phyloP scores from a whole-genome alignment of 2,113 vertebrate genomes.

The Mirounga angustirostris region DNA sequence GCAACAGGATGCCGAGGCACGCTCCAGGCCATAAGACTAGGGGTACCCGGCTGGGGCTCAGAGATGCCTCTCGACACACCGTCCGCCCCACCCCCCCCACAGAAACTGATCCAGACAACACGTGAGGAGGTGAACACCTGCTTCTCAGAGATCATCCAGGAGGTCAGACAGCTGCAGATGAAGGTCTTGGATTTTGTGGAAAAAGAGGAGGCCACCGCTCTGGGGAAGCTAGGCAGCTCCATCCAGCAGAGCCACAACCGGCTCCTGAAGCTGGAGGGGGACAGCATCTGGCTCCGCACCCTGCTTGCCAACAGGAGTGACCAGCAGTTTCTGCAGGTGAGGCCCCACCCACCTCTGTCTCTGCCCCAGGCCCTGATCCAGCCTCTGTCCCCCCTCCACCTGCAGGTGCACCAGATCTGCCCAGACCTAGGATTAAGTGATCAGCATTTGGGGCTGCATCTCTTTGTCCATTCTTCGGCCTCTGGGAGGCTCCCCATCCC shows the following conservation, averaged over 20 bases:
- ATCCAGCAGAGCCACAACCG: constrained; percentile 75
- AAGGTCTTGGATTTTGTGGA: constrained; percentile 80
- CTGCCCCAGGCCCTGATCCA: background rate
- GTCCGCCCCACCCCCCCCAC: background rate
- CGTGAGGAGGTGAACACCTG: constrained; percentile 73
- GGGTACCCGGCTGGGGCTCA: background rate
- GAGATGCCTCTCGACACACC: background rate
- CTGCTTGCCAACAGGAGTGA: constrained; percentile 58
- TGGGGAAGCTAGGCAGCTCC: constrained; percentile 72
- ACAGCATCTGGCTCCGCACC: constrained; percentile 33
- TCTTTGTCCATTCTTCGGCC: background rate
- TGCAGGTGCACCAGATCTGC: background rate
- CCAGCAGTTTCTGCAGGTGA: constrained; percentile 70
- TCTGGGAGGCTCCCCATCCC: background rate
- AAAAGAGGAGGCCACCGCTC: constrained; percentile 69
- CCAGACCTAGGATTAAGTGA: background rate
- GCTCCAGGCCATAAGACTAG: fast-evolving
- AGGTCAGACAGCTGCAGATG: constrained; percentile 74
- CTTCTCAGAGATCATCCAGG: constrained; percentile 75
- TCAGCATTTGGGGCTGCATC: fast-evolving
- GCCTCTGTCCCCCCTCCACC: background rate
- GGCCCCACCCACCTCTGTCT: background rate
- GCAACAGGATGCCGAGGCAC: background rate
- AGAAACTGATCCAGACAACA: constrained; percentile 75
- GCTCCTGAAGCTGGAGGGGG: constrained; percentile 69